Evolutionary conservation across 2,888 invertebrate species (phyloP).

Genomic region (Ichneumoninae sp.): DNA sequence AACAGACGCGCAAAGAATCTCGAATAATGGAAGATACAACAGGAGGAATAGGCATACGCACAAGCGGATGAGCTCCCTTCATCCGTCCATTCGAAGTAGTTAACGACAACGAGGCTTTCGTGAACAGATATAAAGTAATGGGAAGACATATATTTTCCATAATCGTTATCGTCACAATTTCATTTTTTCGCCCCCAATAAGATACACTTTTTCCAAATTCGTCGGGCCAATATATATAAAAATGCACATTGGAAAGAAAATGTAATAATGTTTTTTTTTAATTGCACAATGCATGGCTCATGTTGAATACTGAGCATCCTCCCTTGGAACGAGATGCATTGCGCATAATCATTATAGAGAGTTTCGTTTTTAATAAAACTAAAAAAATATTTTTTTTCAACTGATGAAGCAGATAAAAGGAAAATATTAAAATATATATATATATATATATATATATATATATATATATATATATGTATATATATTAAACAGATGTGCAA

Average conservation of each 20-base stretch:
- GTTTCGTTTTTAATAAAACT: too few relatives aligned
- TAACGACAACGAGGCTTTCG: neutral
- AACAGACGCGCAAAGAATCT: neutral
- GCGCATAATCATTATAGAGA: too few relatives aligned
- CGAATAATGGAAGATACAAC: neutral
- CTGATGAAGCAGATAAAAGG: neutral
- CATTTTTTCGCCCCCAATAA: neutral
- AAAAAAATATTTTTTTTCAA: too few relatives aligned
- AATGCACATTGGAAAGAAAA: neutral
- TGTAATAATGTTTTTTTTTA: neutral
- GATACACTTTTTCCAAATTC: neutral
- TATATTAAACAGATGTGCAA: neutral
- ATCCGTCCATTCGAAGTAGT: neutral
- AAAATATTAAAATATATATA: neutral
- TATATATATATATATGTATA: neutral
- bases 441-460: too few relatives aligned
- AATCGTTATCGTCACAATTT: neutral
- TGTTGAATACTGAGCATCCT: too few relatives aligned
- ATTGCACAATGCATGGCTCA: too few relatives aligned
- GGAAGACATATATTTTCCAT: neutral
- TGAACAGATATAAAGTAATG: slow-evolving; percentile 1
- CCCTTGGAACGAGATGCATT: too few relatives aligned
- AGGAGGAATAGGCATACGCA: slow-evolving; percentile 19
- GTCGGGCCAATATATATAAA: neutral
- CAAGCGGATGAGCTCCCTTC: neutral